A percentile compares a stretch with the other conserved stretches of the same genome.
Conservation (phyloP, 2,888 invertebrate genomes). For the Mesochorus sp. region DNA sequence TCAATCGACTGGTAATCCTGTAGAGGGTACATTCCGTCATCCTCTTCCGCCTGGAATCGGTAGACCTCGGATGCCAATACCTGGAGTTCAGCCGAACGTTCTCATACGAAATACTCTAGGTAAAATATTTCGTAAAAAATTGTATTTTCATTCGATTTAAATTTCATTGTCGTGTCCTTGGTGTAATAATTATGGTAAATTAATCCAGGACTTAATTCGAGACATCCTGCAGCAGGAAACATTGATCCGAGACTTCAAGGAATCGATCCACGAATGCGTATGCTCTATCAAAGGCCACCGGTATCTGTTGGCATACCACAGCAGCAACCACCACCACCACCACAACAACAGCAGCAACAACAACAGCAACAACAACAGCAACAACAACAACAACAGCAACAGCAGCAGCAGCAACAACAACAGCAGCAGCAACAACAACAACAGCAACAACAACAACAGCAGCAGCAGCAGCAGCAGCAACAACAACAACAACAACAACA, state of each 20-base stretch:
- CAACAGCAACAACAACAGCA: conserved; percentile 63
- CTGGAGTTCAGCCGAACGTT: conserved; percentile 74
- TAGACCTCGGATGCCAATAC: conserved; percentile 83
- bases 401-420: conserved; percentile 79
- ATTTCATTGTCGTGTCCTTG: conserved; percentile 5
- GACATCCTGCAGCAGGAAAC: conserved; percentile 74
- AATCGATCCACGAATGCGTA: conserved; percentile 83
- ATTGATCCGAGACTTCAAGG: conserved; percentile 83
- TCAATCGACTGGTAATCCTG: conserved; percentile 75
- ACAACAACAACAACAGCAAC: conserved; percentile 82
- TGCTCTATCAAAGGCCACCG: conserved; percentile 83
- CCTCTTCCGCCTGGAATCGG: conserved; percentile 86
- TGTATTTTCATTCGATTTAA: background rate
- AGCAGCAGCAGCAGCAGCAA: conserved; percentile 79
- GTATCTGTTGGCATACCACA: conserved; percentile 74
- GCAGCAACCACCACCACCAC: conserved; percentile 77
- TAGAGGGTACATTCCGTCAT: conserved; percentile 87
- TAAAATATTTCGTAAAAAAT: conserved; percentile 55
- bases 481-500: conserved; percentile 81
- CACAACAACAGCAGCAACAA: too few species aligned
- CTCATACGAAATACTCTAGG: conserved; percentile 77
- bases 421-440: conserved; percentile 78
- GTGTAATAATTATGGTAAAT: conserved; percentile 30
- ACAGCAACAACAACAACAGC: conserved; percentile 79
- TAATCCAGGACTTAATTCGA: conserved; percentile 71